phyloP scores from a whole-genome alignment of 2,888 invertebrate species.

The Torymus tubicola region DNA sequence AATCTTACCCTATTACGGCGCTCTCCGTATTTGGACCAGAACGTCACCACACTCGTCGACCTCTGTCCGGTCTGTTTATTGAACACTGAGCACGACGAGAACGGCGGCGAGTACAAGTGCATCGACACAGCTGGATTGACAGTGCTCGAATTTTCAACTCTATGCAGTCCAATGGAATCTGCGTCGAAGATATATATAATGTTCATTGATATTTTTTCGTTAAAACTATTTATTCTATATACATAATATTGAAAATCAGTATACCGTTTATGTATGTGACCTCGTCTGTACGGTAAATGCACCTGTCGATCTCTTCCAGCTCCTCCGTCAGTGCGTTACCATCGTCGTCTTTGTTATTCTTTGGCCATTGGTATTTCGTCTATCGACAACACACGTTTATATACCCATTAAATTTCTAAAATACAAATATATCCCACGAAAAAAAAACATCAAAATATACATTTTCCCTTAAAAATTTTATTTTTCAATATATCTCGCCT shows the following conservation, averaged over 20 bases:
- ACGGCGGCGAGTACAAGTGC: constrained; percentile 97
- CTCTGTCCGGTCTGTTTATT: constrained; percentile 92
- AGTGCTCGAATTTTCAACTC: constrained; percentile 96
- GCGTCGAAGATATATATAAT: neutral
- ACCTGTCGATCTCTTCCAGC: constrained; percentile 83
- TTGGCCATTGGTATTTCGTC: constrained; percentile 88
- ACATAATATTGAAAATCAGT: constrained; percentile 60
- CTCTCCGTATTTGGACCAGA: constrained; percentile 94
- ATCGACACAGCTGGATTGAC: constrained; percentile 92
- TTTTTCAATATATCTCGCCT: constrained; percentile 6
- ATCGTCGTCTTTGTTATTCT: constrained; percentile 72
- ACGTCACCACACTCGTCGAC: constrained; percentile 86
- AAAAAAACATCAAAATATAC: constrained; percentile 1
- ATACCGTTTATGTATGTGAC: constrained; percentile 98
- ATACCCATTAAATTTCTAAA: neutral
- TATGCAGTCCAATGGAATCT: constrained; percentile 96
- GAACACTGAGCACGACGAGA: constrained; percentile 91
- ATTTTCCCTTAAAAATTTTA: neutral
- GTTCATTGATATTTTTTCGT: neutral
- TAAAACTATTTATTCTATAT: constrained; percentile 15
- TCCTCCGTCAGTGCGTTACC: constrained; percentile 73
- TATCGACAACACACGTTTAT: constrained; percentile 49
- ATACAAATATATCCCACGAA: neutral
- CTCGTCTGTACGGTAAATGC: constrained; percentile 83
- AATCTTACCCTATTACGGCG: constrained; percentile 82